Conservation (phyloP, 2,797 vertebrate genomes). For the Zalophus californianus region DNA sequence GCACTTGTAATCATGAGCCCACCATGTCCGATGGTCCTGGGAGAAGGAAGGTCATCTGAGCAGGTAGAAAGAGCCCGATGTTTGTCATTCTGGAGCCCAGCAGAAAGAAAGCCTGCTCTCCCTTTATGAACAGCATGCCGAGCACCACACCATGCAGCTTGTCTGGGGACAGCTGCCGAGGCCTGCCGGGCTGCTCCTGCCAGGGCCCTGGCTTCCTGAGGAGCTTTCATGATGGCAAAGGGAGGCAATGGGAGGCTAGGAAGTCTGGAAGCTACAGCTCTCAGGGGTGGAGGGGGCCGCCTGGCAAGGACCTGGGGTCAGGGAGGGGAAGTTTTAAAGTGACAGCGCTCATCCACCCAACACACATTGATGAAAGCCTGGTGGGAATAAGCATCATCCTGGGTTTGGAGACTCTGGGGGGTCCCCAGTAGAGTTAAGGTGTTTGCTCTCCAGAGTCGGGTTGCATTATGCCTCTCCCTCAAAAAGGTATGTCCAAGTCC, state of each 20-base stretch:
- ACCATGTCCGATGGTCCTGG: background rate
- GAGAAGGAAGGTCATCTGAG: background rate
- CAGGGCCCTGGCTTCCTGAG: background rate
- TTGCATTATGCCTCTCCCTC: fast-evolving
- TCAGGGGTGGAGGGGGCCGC: background rate
- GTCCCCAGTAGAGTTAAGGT: background rate
- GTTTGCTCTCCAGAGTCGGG: background rate
- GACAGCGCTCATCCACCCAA: background rate
- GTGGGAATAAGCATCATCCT: background rate
- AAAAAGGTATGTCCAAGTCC: background rate
- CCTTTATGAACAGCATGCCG: background rate
- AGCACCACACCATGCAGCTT: fast-evolving
- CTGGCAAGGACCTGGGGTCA: background rate
- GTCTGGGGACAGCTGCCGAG: background rate
- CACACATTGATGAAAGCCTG: background rate
- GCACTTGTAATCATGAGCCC: background rate
- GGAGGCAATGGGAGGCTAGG: background rate
- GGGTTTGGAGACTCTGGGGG: fast-evolving
- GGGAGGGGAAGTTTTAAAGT: background rate
- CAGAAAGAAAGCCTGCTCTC: background rate
- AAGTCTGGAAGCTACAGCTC: background rate
- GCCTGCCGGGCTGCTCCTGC: background rate
- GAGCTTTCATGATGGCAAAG: background rate
- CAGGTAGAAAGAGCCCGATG: background rate
- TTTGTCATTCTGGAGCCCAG: background rate